Base-by-base conservation (phyloP, 2,888 invertebrate genomes). In the Campopleginae sp. region DNA sequence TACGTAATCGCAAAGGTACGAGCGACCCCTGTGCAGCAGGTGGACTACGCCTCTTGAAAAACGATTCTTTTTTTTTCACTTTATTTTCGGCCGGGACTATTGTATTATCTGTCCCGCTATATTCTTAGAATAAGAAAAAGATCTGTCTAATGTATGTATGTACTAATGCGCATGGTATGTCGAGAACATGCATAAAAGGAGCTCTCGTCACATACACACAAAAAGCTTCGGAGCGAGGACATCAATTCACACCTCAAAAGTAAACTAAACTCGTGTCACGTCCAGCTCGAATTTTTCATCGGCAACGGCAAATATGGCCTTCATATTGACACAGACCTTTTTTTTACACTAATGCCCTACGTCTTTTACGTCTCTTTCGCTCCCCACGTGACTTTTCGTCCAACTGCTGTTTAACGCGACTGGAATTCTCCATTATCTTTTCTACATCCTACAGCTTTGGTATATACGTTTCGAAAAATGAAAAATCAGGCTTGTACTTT, bases 191-290 rank as follows among this genome's bases (percentile, higher is more conserved):
- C 23, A 78, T n/a, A n/a, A 48, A 63, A 72, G 51, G 65, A 33
- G 17, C 38, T 31, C 54, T 51, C 75, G 63, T 23, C 63, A 44
- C 19, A 44, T 68, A 51, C n/a, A 70, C 38, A 51, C 48, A n/a
- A 17, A 63, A 72, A 72, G 51, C 51, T 54, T 72, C 27, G 5
- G 74, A 80, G 66, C 70, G 70, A 83, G 79, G 63, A 83, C 70
- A 71, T 83, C 79, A 80, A 83, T 83, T 83, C 75, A 79, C 79
- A 79, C 79, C 75, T 80, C 79, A 75, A 63, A 75, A 83, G 79
- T 63, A 42, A 66, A 31, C 63, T 44, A 74, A 46, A 46, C 38
- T 54, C 33, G 42, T 54, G 78, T 78, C 82, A 54, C 38, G 74
- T 51, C 58, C 68, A 46, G 75, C 63, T 79, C 70, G 63, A 74